A percentile compares a stretch with the other conserved stretches of the same genome.
These are phyloP conservation scores for Helleia helle DNA, from an alignment of 2,888 invertebrate species.

Conservation along the genomic window DNA sequence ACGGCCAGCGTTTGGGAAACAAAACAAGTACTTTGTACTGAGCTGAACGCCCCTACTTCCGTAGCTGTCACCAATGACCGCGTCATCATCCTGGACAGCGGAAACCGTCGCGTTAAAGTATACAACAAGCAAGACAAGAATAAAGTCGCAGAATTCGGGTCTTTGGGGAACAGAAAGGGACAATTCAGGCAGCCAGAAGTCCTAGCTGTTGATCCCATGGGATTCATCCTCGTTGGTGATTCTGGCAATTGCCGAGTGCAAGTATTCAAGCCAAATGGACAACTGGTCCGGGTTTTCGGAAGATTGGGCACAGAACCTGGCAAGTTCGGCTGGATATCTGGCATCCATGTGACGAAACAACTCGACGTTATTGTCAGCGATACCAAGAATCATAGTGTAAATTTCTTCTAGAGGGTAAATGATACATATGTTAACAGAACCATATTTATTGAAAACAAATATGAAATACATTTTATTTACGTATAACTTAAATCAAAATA, in stretches of 20 bases:
- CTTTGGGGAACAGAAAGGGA: constrained; percentile 77
- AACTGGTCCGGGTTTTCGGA: constrained; percentile 79
- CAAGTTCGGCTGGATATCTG: constrained; percentile 81
- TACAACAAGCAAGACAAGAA: constrained; percentile 68
- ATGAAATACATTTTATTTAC: background rate
- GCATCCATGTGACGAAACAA: constrained; percentile 75
- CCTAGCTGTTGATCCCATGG: constrained; percentile 79
- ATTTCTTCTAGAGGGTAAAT: constrained; percentile 53
- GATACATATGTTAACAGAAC: too few relatives aligned
- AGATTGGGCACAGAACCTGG: constrained; percentile 56
- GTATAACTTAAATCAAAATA: background rate
- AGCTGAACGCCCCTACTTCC: constrained; percentile 82
- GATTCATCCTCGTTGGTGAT: constrained; percentile 85
- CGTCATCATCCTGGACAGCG: constrained; percentile 78
- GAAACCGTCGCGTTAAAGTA: constrained; percentile 79
- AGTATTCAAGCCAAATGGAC: constrained; percentile 81
- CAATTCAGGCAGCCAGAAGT: constrained; percentile 84
- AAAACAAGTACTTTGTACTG: constrained; percentile 50
- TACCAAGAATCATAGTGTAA: constrained; percentile 68
- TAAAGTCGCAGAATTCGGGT: constrained; percentile 77
- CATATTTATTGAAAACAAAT: constrained; percentile 3
- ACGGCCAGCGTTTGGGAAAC: constrained; percentile 46
- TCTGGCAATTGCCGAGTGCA: constrained; percentile 85
- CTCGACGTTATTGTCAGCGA: constrained; percentile 77
- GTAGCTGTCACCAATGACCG: constrained; percentile 75